Conservation (phyloP, 2,888 invertebrate genomes). For the Stenoptilia bipunctidactyla region DNA sequence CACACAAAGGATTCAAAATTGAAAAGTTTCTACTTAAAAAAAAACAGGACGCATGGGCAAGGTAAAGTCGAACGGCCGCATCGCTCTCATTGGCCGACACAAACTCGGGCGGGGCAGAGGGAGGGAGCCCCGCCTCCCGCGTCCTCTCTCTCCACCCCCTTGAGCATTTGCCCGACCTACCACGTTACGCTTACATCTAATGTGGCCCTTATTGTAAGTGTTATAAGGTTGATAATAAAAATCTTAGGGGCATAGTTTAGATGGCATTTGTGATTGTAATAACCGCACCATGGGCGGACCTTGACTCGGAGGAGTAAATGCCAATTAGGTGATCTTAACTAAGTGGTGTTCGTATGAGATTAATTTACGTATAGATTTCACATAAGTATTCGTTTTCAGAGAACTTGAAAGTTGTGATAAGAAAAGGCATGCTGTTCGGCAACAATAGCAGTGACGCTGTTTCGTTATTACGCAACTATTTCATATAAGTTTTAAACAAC, state of each 20-base stretch:
- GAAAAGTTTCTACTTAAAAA: conserved; percentile 34
- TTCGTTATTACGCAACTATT: no score
- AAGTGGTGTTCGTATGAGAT: no score
- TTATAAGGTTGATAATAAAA: conserved; percentile 28
- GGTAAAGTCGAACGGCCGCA: conserved; percentile 51
- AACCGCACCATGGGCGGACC: conserved; percentile 67
- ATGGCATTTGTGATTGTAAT: conserved; percentile 49
- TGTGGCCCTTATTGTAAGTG: conserved; percentile 24
- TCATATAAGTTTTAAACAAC: no score
- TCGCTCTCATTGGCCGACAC: conserved; percentile 44
- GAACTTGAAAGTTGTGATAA: no score
- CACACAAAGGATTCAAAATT: conserved; percentile 21
- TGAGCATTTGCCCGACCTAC: conserved; percentile 35
- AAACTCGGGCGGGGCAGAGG: conserved; percentile 55
- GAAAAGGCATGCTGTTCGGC: no score
- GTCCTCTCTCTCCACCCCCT: conserved; percentile 49
- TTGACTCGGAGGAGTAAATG: conserved; percentile 48
- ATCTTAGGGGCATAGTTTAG: conserved; percentile 22
- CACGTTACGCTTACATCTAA: conserved; percentile 35
- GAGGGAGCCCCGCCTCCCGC: conserved; percentile 44
- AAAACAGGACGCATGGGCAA: conserved; percentile 56
- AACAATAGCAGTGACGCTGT: no score
- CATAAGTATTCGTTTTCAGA: no score
- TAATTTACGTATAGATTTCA: no score
- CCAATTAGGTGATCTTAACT: conserved; percentile 54